These are phyloP conservation scores for Aquatica leii DNA, from an alignment of 2,888 invertebrate genomes.

Conservation along the genomic window DNA sequence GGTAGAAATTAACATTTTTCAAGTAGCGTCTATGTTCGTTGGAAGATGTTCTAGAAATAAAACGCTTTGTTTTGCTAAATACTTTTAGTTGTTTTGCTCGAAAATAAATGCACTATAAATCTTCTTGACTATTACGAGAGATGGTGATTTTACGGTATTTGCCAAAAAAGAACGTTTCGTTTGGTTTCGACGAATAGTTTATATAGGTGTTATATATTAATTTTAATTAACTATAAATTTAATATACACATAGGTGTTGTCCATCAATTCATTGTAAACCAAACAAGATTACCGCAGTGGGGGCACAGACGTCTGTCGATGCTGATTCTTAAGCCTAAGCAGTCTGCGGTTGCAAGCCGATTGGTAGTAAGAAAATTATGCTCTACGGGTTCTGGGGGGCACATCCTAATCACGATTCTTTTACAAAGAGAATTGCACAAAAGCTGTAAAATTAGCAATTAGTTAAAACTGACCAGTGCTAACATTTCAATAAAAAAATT, in stretches of 20 bases:
- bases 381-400: constrained; percentile 22
- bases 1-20: background rate
- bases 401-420: constrained; percentile 8
- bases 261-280: constrained; percentile 30
- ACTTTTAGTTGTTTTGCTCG: too few relatives aligned
- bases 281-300: constrained; percentile 36
- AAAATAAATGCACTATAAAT: too few relatives aligned
- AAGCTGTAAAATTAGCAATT: background rate
- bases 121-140: too few relatives aligned
- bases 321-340: constrained; percentile 35
- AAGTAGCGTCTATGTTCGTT: background rate
- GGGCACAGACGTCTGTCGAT: constrained; percentile 36
- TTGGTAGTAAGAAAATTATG: constrained; percentile 34
- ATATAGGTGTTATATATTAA: background rate
- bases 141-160: too few relatives aligned
- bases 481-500: background rate
- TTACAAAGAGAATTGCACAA: background rate
- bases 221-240: constrained; percentile 23
- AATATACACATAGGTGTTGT: constrained; percentile 33
- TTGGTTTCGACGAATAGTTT: too few relatives aligned
- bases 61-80: background rate
- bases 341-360: constrained; percentile 37
- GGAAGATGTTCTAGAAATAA: background rate
- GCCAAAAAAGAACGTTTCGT: too few relatives aligned
- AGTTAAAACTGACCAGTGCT: background rate